Conservation (phyloP, 2,888 invertebrate species). For the Hypsopygia costalis region DNA sequence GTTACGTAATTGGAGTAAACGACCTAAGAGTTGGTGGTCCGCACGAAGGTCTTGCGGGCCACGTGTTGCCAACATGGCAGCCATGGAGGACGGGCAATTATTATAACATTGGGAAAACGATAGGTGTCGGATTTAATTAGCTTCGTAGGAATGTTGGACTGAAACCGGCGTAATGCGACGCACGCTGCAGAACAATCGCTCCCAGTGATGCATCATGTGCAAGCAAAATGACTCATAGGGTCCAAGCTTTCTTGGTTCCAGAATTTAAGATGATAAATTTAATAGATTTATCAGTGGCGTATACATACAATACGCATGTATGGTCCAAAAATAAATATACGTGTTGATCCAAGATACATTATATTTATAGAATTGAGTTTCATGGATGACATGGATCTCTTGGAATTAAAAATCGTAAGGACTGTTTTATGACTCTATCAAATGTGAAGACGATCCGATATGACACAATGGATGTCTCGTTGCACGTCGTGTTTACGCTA, state of each 20-base stretch:
- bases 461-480: neutral
- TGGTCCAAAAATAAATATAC: too few relatives aligned
- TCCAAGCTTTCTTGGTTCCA: neutral
- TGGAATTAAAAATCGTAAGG: too few relatives aligned
- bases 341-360: neutral
- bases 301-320: too few relatives aligned
- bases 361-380: too few relatives aligned
- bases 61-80: constrained; percentile 41
- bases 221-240: neutral
- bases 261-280: neutral
- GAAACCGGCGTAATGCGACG: neutral
- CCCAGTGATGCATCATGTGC: neutral
- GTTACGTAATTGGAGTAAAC: constrained; percentile 79
- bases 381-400: too few relatives aligned
- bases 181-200: neutral
- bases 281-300: too few relatives aligned
- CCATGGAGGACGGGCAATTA: neutral
- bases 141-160: neutral
- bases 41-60: constrained; percentile 58
- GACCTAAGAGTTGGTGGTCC: constrained; percentile 67
- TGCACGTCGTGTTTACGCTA: constrained; percentile 16
- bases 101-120: too few relatives aligned
- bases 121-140: neutral
- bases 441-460: too few relatives aligned
- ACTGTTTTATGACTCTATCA: too few relatives aligned